Conservation (phyloP, 2,113 vertebrate genomes). For the Mesitornis unicolor region DNA sequence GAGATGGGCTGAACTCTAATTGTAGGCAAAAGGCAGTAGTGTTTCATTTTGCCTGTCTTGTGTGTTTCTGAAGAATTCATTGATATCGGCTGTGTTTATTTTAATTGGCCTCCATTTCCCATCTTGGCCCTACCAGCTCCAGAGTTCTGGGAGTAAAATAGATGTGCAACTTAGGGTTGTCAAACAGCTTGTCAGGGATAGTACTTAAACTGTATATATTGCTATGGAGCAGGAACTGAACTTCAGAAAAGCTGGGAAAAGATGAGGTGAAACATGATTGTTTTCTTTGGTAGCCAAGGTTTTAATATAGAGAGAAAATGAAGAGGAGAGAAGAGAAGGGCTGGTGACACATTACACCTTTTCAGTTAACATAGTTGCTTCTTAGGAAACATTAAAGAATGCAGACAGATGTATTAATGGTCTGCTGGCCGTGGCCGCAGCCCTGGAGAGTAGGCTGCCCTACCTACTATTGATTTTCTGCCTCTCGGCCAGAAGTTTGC, state of each 20-base stretch:
- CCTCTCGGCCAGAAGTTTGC: conserved; percentile 33
- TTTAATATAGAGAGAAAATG: conserved; percentile 62
- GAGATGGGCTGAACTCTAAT: conserved; percentile 26
- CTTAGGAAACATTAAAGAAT: conserved; percentile 66
- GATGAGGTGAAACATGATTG: conserved; percentile 65
- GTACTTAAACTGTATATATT: conserved; percentile 60
- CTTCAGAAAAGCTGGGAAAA: conserved; percentile 65
- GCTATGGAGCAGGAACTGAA: conserved; percentile 52
- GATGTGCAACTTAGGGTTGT: conserved; percentile 58
- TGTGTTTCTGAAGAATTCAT: conserved; percentile 57
- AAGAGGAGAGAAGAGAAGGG: conserved; percentile 62
- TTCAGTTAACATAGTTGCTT: conserved; percentile 63
- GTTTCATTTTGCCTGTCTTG: conserved; percentile 58
- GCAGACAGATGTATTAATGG: conserved; percentile 63
- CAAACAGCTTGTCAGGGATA: conserved; percentile 61
- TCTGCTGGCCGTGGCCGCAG: conserved; percentile 37
- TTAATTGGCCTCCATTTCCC: conserved; percentile 64
- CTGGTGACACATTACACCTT: conserved; percentile 59
- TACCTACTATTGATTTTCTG: conserved; percentile 52
- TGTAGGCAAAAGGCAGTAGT: conserved; percentile 32
- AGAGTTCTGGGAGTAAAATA: conserved; percentile 41
- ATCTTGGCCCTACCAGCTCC: conserved; percentile 41
- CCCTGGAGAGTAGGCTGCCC: conserved; percentile 31
- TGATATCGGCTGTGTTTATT: conserved; percentile 64
- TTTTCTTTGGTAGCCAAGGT: conserved; percentile 67